A percentile compares a stretch with the other conserved stretches of the same genome.
Evolutionary conservation across 1,140 invertebrate species (phyloP).

Genomic region (Caenorhabditis briggsae): DNA sequence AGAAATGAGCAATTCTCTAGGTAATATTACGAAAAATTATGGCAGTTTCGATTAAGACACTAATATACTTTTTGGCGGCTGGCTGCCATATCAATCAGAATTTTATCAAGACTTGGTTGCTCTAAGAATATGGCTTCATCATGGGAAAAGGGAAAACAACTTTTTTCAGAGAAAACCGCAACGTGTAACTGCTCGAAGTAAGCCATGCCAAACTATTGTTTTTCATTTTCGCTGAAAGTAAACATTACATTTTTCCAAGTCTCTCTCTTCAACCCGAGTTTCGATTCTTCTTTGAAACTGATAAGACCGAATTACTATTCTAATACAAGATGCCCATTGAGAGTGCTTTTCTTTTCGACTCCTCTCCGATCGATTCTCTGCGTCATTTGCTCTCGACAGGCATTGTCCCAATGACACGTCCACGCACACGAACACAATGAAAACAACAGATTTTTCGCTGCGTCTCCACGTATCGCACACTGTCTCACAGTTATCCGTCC

Average conservation of each 20-base stretch:
- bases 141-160: too few species aligned
- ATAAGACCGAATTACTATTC: slow-evolving; percentile 30
- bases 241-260: neutral
- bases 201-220: neutral
- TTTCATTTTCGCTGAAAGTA: slow-evolving; percentile 5
- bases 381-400: slow-evolving; percentile 4
- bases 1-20: too few species aligned
- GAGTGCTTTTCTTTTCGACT: neutral
- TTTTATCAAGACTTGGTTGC: too few species aligned
- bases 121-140: too few species aligned
- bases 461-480: slow-evolving; percentile 5
- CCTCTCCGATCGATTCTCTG: neutral
- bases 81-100: too few species aligned
- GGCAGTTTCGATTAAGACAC: too few species aligned
- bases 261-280: neutral
- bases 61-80: too few species aligned
- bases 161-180: too few species aligned
- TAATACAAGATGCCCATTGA: neutral
- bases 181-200: too few species aligned
- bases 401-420: too few species aligned
- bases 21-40: too few species aligned
- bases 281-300: neutral
- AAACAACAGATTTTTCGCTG: neutral
- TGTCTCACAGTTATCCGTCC: neutral
- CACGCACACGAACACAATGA: neutral